These are phyloP conservation scores for Tupaia tana DNA, from an alignment of 2,113 vertebrate species.

Conservation along the genomic window DNA sequence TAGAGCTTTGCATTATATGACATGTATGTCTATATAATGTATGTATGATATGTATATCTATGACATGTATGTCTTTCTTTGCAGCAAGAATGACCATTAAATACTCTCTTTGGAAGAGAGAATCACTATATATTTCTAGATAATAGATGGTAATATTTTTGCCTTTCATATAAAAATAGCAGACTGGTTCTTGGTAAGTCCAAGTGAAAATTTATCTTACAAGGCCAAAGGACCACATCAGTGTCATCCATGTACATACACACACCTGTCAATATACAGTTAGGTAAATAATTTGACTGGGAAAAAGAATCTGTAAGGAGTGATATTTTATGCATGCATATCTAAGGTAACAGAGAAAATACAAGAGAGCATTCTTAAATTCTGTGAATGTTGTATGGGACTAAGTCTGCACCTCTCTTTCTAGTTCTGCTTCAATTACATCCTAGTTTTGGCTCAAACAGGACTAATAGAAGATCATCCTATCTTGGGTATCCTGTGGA, in stretches of 20 bases:
- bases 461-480: not conserved
- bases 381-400: not conserved
- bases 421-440: conserved; percentile 8
- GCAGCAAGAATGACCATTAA: not conserved
- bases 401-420: not conserved
- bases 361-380: not conserved
- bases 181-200: not conserved
- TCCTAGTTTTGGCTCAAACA: not conserved
- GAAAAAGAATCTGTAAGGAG: not conserved
- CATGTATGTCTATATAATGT: not conserved
- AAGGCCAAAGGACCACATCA: not conserved
- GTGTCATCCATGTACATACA: not conserved
- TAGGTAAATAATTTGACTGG: not conserved
- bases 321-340: not conserved
- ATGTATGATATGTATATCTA: not conserved
- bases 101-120: not conserved
- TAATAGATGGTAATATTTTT: not conserved
- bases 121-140: not conserved
- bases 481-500: not conserved
- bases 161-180: not conserved
- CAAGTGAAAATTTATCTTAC: not conserved
- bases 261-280: not conserved
- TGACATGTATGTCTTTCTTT: not conserved
- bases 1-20: not conserved
- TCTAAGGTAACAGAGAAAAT: not conserved